Conservation (phyloP, 35 echinoderm and acorn worm genomes). For the Heliocidaris erythrogramma region DNA sequence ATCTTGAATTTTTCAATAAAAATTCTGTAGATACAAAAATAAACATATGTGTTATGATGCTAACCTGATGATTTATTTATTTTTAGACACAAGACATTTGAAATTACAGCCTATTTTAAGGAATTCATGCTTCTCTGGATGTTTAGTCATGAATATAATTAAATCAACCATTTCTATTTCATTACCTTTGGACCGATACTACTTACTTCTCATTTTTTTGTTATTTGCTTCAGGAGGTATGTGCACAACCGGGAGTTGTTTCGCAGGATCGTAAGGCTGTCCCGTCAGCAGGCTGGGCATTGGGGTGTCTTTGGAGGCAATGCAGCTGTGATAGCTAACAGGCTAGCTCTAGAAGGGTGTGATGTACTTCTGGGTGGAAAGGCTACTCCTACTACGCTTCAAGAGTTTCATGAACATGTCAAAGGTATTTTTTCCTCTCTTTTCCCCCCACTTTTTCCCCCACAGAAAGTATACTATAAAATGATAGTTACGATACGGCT, state of each 20-base stretch:
- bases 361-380: constrained; percentile 76
- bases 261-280: not conserved
- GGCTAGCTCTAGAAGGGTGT: constrained; percentile 86
- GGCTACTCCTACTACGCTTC: constrained; percentile 54
- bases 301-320: constrained; percentile 69
- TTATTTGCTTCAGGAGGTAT: not conserved
- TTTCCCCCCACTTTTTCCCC: not conserved
- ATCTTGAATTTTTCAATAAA: too few species aligned
- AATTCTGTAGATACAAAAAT: too few species aligned
- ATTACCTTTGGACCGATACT: not conserved
- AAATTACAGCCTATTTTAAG: too few species aligned
- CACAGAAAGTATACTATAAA: not conserved
- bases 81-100: too few species aligned
- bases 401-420: constrained; percentile 64
- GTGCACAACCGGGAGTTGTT: constrained; percentile 20
- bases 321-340: constrained; percentile 88
- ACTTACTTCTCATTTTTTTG: not conserved
- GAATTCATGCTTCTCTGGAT: too few species aligned
- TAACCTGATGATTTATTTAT: too few species aligned
- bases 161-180: too few species aligned
- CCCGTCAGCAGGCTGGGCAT: not conserved
- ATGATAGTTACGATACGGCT: not conserved
- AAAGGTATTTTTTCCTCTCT: constrained; percentile 62
- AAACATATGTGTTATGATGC: too few species aligned
- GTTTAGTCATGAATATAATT: too few species aligned